A percentile compares a stretch with the other conserved stretches of the same genome.
Conservation (phyloP, 2,888 invertebrate species). For the Leptinotarsa haldemani region DNA sequence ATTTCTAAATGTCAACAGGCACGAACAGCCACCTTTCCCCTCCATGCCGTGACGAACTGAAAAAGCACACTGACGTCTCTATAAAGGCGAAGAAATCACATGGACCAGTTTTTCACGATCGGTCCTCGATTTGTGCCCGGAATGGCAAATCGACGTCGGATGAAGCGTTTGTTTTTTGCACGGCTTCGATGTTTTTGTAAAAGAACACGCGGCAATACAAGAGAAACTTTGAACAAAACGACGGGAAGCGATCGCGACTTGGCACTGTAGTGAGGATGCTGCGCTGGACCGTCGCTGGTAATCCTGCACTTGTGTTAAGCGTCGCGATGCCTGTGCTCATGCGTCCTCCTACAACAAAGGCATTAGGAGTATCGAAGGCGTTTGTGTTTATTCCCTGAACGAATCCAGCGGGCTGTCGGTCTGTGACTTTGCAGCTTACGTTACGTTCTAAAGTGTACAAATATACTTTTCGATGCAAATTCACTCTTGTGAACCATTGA, state of each 20-base stretch:
- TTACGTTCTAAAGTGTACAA: slow-evolving; percentile 50
- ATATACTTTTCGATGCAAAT: slow-evolving; percentile 35
- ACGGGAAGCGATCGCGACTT: slow-evolving; percentile 60
- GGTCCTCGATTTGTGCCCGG: slow-evolving; percentile 47
- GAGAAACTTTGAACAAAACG: slow-evolving; percentile 46
- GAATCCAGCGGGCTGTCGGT: slow-evolving; percentile 65
- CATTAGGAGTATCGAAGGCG: slow-evolving; percentile 65
- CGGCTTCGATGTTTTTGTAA: slow-evolving; percentile 38
- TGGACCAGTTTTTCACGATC: slow-evolving; percentile 58
- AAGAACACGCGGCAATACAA: slow-evolving; percentile 44
- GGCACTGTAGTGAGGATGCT: slow-evolving; percentile 64
- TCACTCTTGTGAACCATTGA: background rate
- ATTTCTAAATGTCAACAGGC: slow-evolving; percentile 58
- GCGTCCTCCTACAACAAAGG: slow-evolving; percentile 66
- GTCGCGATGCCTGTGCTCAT: slow-evolving; percentile 66
- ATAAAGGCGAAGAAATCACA: slow-evolving; percentile 49
- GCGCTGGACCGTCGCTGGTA: slow-evolving; percentile 63
- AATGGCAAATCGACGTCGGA: slow-evolving; percentile 57
- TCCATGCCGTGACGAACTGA: slow-evolving; percentile 48
- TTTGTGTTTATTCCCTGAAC: slow-evolving; percentile 67
- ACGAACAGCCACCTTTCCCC: slow-evolving; percentile 54
- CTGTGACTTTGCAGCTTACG: slow-evolving; percentile 56
- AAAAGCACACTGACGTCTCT: slow-evolving; percentile 58
- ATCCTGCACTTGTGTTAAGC: slow-evolving; percentile 68
- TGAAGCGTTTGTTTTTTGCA: slow-evolving; percentile 17